Evolutionary conservation across 2,113 vertebrate species (phyloP).

Genomic region (Copsychus sechellarum): DNA sequence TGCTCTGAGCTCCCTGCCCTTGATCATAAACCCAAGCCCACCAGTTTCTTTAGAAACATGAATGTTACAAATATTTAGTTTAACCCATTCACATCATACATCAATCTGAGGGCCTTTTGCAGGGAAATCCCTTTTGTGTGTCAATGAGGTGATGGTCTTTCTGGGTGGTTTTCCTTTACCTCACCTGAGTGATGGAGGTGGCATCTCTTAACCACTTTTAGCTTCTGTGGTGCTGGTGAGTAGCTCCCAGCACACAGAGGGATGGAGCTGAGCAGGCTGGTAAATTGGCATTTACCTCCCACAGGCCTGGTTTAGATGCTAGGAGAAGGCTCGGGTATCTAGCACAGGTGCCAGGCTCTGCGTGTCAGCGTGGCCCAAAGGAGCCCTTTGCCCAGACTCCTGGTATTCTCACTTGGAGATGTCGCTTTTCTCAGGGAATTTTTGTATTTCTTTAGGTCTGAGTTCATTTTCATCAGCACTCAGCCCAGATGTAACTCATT

Average conservation of each 20-base stretch:
- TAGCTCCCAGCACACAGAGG: accelerated
- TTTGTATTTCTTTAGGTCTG: background rate
- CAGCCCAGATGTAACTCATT: accelerated
- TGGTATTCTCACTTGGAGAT: background rate
- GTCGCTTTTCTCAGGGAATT: background rate
- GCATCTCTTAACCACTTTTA: background rate
- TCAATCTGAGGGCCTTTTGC: background rate
- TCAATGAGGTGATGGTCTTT: background rate
- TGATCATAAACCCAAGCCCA: background rate
- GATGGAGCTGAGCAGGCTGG: background rate
- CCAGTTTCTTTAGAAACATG: background rate
- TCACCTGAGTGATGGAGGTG: background rate
- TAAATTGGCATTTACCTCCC: background rate
- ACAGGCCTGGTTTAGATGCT: background rate
- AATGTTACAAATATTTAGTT: background rate
- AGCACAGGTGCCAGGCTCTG: background rate
- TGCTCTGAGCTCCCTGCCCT: background rate
- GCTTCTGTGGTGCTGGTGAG: background rate
- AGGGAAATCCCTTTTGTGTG: too few relatives aligned
- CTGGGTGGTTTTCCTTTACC: background rate
- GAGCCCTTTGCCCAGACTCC: background rate
- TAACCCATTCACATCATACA: background rate
- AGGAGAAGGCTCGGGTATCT: background rate
- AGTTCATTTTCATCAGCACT: background rate
- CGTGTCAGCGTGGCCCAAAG: background rate